Conservation (phyloP, 2,888 invertebrate species). For the Slavum lentiscoides region DNA sequence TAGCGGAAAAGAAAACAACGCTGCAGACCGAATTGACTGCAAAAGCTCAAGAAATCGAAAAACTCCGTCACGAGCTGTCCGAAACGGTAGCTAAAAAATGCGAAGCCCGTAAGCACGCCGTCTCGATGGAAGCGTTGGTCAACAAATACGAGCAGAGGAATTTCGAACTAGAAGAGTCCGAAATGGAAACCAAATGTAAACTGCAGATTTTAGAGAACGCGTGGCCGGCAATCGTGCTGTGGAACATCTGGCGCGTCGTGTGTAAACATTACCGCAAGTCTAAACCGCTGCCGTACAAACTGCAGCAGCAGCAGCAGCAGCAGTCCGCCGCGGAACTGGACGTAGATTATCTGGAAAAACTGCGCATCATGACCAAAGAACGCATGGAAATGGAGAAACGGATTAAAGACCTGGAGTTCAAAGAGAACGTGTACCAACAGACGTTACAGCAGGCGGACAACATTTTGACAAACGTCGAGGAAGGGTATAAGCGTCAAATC, state of each 20-base stretch:
- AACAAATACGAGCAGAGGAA: conserved; percentile 65
- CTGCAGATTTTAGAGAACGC: conserved; percentile 67
- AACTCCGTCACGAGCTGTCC: conserved; percentile 55
- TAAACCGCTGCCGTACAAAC: neutral
- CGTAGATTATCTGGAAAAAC: conserved; percentile 59
- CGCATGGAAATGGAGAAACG: conserved; percentile 68
- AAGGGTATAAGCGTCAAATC: conserved; percentile 67
- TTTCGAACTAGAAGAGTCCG: conserved; percentile 63
- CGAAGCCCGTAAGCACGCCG: conserved; percentile 57
- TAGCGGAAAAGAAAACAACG: conserved; percentile 58
- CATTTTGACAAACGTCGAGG: conserved; percentile 72
- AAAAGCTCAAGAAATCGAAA: conserved; percentile 56
- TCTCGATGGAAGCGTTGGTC: conserved; percentile 61
- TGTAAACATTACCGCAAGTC: conserved; percentile 47
- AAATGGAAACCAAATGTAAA: conserved; percentile 64
- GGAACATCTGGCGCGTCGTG: conserved; percentile 60
- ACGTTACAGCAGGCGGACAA: conserved; percentile 74
- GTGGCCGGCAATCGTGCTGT: conserved; percentile 68
- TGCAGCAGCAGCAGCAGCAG: neutral
- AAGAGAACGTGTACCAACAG: conserved; percentile 71
- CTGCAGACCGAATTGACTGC: conserved; percentile 58
- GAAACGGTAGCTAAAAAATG: conserved; percentile 57
- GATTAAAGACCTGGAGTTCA: conserved; percentile 68
- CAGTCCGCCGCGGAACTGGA: neutral
- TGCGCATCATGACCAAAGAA: conserved; percentile 63